Conservation (phyloP, 2,888 invertebrate species). For the Capitulum mitella region DNA sequence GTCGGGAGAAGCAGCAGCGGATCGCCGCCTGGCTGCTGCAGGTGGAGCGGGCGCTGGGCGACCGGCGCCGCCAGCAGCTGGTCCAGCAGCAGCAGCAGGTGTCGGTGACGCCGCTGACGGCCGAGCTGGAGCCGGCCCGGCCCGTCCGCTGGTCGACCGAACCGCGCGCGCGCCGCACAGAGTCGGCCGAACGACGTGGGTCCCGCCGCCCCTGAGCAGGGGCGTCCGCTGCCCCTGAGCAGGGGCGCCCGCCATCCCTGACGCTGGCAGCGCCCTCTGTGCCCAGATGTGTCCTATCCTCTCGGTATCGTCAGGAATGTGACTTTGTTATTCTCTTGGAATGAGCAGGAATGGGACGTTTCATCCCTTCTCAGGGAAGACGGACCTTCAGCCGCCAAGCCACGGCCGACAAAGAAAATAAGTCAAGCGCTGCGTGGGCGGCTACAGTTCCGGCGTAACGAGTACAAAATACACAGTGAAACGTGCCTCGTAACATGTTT, state of each 20-base stretch:
- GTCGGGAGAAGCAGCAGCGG: slow-evolving; percentile 6
- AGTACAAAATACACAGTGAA: too few species aligned
- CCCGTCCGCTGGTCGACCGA: too few species aligned
- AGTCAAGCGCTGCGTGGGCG: too few species aligned
- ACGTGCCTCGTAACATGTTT: too few species aligned
- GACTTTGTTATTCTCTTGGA: not conserved
- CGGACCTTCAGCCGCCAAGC: too few species aligned
- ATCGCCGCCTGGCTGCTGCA: slow-evolving; percentile 20
- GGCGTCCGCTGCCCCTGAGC: too few species aligned
- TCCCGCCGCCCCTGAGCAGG: not conserved
- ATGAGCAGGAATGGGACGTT: too few species aligned
- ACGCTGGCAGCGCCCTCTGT: not conserved
- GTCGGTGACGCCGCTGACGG: not conserved
- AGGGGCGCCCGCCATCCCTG: too few species aligned
- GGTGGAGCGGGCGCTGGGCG: slow-evolving; percentile 16
- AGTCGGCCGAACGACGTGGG: not conserved
- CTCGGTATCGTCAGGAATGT: not conserved
- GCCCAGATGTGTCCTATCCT: not conserved
- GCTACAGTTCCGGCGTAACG: too few species aligned
- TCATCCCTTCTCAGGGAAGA: too few species aligned
- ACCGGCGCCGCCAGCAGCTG: not conserved
- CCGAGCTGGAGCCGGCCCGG: not conserved
- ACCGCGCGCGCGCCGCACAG: not conserved
- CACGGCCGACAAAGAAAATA: too few species aligned
- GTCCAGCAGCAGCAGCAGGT: not conserved